Percentiles rank a stretch among this genome's conserved stretches.
Evolutionary conservation across 2,797 vertebrate species (phyloP).

Genomic region (Salarias fasciatus): DNA sequence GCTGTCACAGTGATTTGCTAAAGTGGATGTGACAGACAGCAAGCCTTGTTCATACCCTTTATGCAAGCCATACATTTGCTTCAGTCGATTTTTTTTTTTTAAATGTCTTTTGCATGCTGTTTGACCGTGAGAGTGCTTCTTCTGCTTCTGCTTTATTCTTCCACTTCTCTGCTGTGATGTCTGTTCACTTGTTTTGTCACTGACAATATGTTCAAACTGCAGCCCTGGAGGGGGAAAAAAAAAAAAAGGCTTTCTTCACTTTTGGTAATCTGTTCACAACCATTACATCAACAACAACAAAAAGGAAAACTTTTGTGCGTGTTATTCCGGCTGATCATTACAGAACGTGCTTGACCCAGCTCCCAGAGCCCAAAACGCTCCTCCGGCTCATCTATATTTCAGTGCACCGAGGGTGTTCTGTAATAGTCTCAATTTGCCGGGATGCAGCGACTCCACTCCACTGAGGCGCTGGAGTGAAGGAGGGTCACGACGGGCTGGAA

Average conservation of each 20-base stretch:
- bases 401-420: slow-evolving; percentile 45
- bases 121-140: slow-evolving; percentile 26
- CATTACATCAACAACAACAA: slow-evolving; percentile 55
- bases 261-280: slow-evolving; percentile 57
- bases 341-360: slow-evolving; percentile 57
- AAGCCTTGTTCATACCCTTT: slow-evolving; percentile 54
- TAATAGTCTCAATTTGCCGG: slow-evolving; percentile 71
- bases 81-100: slow-evolving; percentile 31
- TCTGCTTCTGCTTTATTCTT: background rate
- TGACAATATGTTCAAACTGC: slow-evolving; percentile 65
- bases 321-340: slow-evolving; percentile 45
- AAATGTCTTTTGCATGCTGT: slow-evolving; percentile 20
- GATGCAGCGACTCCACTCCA: slow-evolving; percentile 32
- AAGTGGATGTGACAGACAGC: slow-evolving; percentile 69
- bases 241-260: slow-evolving; percentile 43
- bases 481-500: slow-evolving; percentile 42
- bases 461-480: slow-evolving; percentile 25
- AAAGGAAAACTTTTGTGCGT: slow-evolving; percentile 45
- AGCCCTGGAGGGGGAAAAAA: slow-evolving; percentile 2
- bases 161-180: slow-evolving; percentile 11
- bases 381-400: slow-evolving; percentile 66
- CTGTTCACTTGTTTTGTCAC: slow-evolving; percentile 45
- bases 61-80: slow-evolving; percentile 63
- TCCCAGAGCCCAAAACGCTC: slow-evolving; percentile 48
- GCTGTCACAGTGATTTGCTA: slow-evolving; percentile 64